Percentiles rank a stretch among this genome's conserved stretches.
Conservation (phyloP, 2,797 vertebrate species). For the Emys orbicularis region DNA sequence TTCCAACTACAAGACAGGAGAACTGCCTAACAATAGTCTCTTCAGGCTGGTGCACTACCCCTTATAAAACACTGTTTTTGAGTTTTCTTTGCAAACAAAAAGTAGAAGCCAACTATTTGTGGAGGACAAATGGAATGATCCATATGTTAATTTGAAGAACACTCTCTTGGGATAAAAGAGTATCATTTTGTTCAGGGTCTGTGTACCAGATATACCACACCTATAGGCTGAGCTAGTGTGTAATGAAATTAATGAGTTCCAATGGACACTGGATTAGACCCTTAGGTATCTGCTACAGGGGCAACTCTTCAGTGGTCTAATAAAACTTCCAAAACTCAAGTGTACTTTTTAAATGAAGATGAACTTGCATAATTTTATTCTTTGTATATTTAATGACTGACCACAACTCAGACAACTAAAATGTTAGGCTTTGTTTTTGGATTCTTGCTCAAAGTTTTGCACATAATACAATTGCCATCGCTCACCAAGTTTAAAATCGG, state of each 20-base stretch:
- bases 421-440: not conserved
- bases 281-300: not conserved
- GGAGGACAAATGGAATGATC: not conserved
- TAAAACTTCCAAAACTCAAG: not conserved
- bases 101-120: rapidly evolving
- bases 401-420: not conserved
- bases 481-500: not conserved
- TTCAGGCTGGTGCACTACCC: not conserved
- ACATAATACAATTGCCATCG: not conserved
- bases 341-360: not conserved
- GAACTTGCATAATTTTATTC: not conserved
- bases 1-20: not conserved
- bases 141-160: not conserved
- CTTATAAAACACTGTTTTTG: not conserved
- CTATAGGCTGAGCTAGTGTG: not conserved
- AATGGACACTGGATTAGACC: rapidly evolving
- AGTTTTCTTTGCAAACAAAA: not conserved
- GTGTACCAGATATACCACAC: not conserved
- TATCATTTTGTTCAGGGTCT: not conserved
- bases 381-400: not conserved
- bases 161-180: not conserved
- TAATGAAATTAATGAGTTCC: not conserved
- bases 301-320: no score
- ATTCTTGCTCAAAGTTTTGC: not conserved
- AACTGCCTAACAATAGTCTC: not conserved